Evolutionary conservation across 2,888 invertebrate genomes (phyloP), one percentile per base, ranked within the genome.

Genomic region (Leptinotarsa juncta): DNA sequence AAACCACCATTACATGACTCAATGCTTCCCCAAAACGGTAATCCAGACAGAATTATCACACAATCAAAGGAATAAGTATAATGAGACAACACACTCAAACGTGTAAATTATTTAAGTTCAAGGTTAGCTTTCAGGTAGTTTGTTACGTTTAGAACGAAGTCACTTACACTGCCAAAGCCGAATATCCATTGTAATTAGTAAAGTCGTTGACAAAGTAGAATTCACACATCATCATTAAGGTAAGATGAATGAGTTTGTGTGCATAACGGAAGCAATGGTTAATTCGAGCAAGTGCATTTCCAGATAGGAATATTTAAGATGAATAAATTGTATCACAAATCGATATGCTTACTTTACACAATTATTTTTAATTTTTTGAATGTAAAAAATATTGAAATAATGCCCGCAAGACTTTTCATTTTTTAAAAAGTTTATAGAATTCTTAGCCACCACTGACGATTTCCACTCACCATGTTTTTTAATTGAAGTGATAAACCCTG

Each of bases 181-280:
- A 32, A 62, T 32, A 42, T 42, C 42, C 57, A 57, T 62, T 62
- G 42, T 62, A 62, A 62, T 62, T 62, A 62, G n/a, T 26, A n/a
- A 32, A 42, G 26, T 62, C 62, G 62, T 62, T 62, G 62, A 62
- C 62, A 62, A 62, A n/a, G 32, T 10, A 62, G 26, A 62, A 42
- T 62, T 62, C 62, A 62, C 62, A 62, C 62, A 32, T 62, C 42
- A n/a, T 32, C 32, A 42, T 16, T n/a, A 42, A 62, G 18, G 62
- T 10, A n/a, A 62, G 42, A 26, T 42, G 42, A 62, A 62, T 62
- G 32, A 16, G n/a, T 62, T 62, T 32, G 57, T 15, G 26, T 57
- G 57, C 42, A 42, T 3, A 42, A 42, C 42, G 42, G 23, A 23
- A 23, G 57, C 23, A 26, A 20, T 18, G 55, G 20, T 15, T 20